phyloP scores from a whole-genome alignment of 2,888 invertebrate species.

The Tetragonula carbonaria region DNA sequence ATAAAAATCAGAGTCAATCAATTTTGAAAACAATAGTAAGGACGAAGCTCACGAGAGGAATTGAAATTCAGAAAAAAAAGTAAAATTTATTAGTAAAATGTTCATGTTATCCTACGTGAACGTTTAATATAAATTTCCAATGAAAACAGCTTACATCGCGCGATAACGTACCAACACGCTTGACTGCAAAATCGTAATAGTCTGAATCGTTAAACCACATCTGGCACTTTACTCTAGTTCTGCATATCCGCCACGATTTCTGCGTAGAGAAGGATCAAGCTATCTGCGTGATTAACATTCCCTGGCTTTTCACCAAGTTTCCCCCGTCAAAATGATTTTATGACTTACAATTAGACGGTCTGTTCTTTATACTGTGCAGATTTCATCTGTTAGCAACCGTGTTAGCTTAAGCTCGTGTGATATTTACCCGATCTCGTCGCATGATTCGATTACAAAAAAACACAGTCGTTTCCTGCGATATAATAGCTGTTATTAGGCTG shows the following conservation, averaged over 20 bases:
- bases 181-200: conserved; percentile 45
- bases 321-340: conserved; percentile 11
- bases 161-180: conserved; percentile 28
- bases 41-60: too few species aligned
- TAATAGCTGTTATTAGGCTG: too few species aligned
- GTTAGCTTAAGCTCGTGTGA: too few species aligned
- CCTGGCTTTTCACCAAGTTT: conserved; percentile 46
- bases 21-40: too few species aligned
- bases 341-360: neutral
- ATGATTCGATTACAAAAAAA: too few species aligned
- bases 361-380: neutral
- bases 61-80: neutral
- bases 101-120: neutral
- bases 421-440: neutral
- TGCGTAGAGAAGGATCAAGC: conserved; percentile 11
- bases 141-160: conserved; percentile 23
- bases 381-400: conserved; percentile 23
- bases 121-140: neutral
- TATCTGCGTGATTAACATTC: conserved; percentile 39
- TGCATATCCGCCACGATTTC: conserved; percentile 42
- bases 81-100: neutral
- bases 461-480: too few species aligned
- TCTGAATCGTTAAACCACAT: conserved; percentile 45
- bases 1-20: too few species aligned
- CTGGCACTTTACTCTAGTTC: conserved; percentile 54